phyloP scores from a whole-genome alignment of 2,797 vertebrate species.

The Sebastes taczanowskii region DNA sequence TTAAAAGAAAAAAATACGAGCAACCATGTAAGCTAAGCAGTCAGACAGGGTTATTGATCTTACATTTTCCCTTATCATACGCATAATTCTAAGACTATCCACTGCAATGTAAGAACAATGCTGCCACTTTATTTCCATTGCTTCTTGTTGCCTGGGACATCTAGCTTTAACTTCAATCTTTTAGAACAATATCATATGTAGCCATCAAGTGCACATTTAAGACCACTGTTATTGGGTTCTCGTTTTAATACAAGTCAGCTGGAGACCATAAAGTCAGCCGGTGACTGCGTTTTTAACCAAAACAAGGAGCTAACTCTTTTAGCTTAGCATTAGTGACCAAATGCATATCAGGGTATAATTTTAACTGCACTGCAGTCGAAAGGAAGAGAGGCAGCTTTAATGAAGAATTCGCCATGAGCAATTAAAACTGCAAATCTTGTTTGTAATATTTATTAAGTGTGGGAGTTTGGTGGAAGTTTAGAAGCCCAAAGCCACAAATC shows the following conservation, averaged over 20 bases:
- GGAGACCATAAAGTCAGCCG: background rate
- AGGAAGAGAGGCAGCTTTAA: background rate
- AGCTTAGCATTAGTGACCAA: background rate
- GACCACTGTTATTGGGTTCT: background rate
- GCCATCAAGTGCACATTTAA: background rate
- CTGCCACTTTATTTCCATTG: background rate
- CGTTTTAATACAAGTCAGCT: background rate
- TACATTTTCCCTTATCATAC: background rate
- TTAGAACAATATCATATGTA: background rate
- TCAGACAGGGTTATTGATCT: background rate
- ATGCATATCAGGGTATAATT: constrained; percentile 7
- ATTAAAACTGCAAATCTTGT: constrained; percentile 27
- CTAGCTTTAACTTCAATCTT: background rate
- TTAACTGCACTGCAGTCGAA: constrained; percentile 1
- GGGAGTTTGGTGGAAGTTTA: background rate
- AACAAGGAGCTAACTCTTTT: background rate
- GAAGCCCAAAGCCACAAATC: background rate
- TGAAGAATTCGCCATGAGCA: constrained; percentile 8
- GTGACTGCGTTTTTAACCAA: background rate
- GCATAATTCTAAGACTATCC: background rate
- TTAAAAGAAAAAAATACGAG: background rate
- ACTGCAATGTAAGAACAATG: background rate
- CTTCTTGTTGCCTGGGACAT: background rate
- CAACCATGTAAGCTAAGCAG: background rate
- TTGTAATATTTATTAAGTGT: constrained; percentile 48